Base-by-base conservation (phyloP, 2,797 vertebrate genomes). In the Melanotaenia pygmaea region DNA sequence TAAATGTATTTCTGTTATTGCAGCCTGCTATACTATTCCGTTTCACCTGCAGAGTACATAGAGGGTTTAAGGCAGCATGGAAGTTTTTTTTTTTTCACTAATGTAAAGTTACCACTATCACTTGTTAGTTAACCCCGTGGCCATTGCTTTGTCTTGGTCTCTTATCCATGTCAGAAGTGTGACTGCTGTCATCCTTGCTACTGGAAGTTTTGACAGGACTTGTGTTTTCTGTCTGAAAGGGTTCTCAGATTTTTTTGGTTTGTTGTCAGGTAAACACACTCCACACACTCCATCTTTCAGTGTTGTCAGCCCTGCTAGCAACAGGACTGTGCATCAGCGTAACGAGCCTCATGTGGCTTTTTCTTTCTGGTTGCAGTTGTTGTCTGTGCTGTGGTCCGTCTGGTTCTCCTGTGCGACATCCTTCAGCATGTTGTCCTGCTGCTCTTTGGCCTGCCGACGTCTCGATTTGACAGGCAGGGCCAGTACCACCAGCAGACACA, bases 41-140 rank as follows among this genome's bases (percentile, higher is more conserved):
- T 67, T 67, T 81, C 62, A 74, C 72, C 79, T 79, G 76, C 64
- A 34, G 40, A 89, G 92, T 93, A 94, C 93, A 94, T 88, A 94
- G 94, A 97, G 95, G 95, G 96, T 96, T 98, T 98, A 98, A 99
- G 98, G 97, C 97, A 98, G 97, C 95, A 91, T 90, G 80, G 89
- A 92, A 93, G 85, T 92, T 81, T 81, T 86, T 78, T 86, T 78
- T 38, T 85, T 79, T 77, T 80, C 79, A 61, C 83, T 84, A 80
- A 81, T 76, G 70, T 83, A 84, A 83, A 80, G 66, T 87, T 84
- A 88, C 84, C 85, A 79, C 87, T 85, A 89, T 76, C 77, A 34
- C 74, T 77, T 80, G 56, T 83, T 84, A 77, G 77, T 83, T 82
- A 83, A 87, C 76, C 83, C 64, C 54, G 22, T 80, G 72, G 74